A percentile compares a stretch with the other conserved stretches of the same genome.
These are phyloP conservation scores for Drosophila pseudoobscura DNA, from an alignment of 1,140 invertebrate species.

Conservation along the genomic window DNA sequence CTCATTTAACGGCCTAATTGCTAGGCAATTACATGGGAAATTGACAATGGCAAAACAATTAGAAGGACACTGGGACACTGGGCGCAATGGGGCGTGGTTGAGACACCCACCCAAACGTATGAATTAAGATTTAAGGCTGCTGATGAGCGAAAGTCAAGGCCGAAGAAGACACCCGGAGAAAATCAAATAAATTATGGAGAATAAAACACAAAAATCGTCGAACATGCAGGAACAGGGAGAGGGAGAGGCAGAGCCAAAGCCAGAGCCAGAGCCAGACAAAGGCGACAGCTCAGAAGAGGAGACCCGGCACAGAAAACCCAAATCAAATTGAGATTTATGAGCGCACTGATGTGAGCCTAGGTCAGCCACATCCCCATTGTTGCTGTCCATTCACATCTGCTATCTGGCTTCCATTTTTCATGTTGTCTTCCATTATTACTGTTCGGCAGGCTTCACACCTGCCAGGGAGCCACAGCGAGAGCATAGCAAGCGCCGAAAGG, in stretches of 20 bases:
- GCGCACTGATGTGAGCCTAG: slow-evolving; percentile 77
- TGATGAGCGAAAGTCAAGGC: slow-evolving; percentile 47
- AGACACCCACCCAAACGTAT: slow-evolving; percentile 15
- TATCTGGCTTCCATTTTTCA: slow-evolving; percentile 62
- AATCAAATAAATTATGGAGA: slow-evolving; percentile 74
- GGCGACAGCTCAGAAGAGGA: background rate
- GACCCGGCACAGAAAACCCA: slow-evolving; percentile 49
- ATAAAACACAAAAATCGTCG: slow-evolving; percentile 47
- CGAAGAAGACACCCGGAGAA: slow-evolving; percentile 42
- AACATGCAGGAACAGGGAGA: slow-evolving; percentile 7
- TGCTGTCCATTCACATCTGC: slow-evolving; percentile 17
- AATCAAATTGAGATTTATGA: slow-evolving; percentile 82
- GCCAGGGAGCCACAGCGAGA: slow-evolving; percentile 11
- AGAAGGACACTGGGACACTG: slow-evolving; percentile 39
- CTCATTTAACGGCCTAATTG: slow-evolving; percentile 66
- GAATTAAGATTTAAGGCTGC: slow-evolving; percentile 20
- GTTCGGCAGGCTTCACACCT: slow-evolving; percentile 50
- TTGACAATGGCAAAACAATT: slow-evolving; percentile 77
- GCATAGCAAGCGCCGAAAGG: slow-evolving; percentile 2
- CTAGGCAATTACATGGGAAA: slow-evolving; percentile 70
- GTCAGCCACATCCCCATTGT: slow-evolving; percentile 43
- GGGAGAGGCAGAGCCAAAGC: background rate
- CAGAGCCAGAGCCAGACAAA: background rate
- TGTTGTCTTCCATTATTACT: slow-evolving; percentile 63
- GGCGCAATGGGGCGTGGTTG: slow-evolving; percentile 62